These are phyloP conservation scores for Zaprionus lineosus DNA, from an alignment of 2,888 invertebrate genomes.

Conservation along the genomic window DNA sequence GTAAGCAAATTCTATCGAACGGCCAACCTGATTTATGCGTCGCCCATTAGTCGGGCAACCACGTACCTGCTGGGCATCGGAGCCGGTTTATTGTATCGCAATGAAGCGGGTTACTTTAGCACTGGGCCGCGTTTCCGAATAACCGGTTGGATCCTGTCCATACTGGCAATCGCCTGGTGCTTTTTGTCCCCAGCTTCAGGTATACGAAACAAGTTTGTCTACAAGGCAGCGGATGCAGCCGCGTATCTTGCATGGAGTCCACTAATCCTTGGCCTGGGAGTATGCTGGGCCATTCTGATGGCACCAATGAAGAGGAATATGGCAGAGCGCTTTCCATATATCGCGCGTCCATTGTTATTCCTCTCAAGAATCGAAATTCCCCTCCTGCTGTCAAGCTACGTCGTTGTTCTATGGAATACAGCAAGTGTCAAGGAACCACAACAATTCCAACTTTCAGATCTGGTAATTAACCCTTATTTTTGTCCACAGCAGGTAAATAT, in stretches of 20 bases:
- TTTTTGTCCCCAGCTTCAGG: constrained; percentile 86
- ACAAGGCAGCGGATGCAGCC: constrained; percentile 85
- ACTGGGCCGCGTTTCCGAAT: constrained; percentile 83
- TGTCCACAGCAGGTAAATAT: no score
- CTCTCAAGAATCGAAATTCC: constrained; percentile 88
- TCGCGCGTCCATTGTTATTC: constrained; percentile 85
- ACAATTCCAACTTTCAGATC: constrained; percentile 85
- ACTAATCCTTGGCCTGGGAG: constrained; percentile 85
- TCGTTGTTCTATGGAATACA: constrained; percentile 87
- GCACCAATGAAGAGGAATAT: constrained; percentile 61
- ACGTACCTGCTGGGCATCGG: constrained; percentile 87
- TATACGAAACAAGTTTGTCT: constrained; percentile 85
- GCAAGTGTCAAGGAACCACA: constrained; percentile 85
- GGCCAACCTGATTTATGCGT: constrained; percentile 86
- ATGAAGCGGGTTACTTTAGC: constrained; percentile 70
- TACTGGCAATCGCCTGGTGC: constrained; percentile 82
- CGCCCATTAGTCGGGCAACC: constrained; percentile 86
- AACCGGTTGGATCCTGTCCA: constrained; percentile 76
- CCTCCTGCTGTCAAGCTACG: constrained; percentile 87
- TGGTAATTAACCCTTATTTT: constrained; percentile 83
- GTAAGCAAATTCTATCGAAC: constrained; percentile 88
- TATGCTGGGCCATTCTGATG: constrained; percentile 87
- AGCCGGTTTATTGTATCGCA: constrained; percentile 84
- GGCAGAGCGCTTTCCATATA: constrained; percentile 81
- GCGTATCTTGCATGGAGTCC: constrained; percentile 87